These are phyloP conservation scores for Ellobius talpinus DNA, from an alignment of 2,113 vertebrate species.

Conservation along the genomic window DNA sequence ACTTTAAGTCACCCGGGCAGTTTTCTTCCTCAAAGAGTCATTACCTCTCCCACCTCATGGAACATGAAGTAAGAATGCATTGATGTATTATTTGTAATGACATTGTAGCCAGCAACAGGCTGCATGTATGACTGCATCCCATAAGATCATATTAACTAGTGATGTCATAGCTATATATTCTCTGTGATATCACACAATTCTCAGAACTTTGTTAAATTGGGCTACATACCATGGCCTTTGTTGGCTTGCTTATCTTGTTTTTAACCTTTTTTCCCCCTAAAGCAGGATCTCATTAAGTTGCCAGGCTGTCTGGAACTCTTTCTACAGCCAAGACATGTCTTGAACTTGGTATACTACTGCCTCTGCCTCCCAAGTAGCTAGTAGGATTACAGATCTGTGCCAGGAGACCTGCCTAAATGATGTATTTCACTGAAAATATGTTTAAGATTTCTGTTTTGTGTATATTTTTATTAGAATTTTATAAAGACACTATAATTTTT, in stretches of 20 bases:
- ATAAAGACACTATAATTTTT: slow-evolving; percentile 3
- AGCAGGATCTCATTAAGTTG: neutral
- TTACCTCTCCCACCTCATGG: neutral
- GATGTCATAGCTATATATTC: neutral
- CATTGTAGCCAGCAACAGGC: neutral
- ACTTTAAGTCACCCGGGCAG: neutral
- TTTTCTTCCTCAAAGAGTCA: neutral
- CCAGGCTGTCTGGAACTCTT: neutral
- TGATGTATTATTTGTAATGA: neutral
- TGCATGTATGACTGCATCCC: too few species aligned
- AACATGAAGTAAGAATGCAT: slow-evolving; percentile 43
- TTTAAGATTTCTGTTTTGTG: neutral
- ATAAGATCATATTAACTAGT: neutral
- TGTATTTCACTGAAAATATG: neutral
- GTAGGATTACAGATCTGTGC: neutral
- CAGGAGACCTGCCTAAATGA: neutral
- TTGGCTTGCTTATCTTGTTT: neutral
- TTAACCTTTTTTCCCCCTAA: too few species aligned
- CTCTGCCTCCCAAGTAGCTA: neutral
- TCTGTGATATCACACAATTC: neutral
- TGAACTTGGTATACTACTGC: neutral
- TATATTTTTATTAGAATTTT: slow-evolving; percentile 36
- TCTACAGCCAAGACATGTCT: neutral
- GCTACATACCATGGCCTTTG: neutral
- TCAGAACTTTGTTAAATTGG: neutral